Conservation (phyloP, 2,797 vertebrate species). For the Rhinella marina region DNA sequence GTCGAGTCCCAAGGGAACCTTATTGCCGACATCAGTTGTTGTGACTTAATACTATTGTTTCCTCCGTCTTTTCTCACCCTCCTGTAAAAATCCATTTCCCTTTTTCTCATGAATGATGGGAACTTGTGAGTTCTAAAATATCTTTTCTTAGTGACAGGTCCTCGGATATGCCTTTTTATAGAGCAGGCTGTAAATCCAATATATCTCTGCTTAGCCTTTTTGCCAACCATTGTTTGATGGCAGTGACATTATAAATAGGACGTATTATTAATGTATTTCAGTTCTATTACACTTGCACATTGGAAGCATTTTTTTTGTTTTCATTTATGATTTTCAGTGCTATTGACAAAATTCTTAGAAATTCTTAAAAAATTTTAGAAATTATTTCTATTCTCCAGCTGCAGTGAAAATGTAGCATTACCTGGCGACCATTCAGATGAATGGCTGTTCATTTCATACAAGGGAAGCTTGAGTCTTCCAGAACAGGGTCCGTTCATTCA, state of each 20-base stretch:
- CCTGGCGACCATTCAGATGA: too few species aligned
- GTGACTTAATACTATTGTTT: slow-evolving; percentile 79
- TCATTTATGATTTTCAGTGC: not conserved
- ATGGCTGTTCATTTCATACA: too few species aligned
- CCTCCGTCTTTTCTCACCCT: slow-evolving; percentile 73
- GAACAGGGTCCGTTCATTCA: too few species aligned
- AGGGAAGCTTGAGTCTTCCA: too few species aligned
- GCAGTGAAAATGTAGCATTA: too few species aligned
- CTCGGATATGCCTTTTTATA: not conserved
- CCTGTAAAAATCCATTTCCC: slow-evolving; percentile 73
- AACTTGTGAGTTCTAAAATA: slow-evolving; percentile 53
- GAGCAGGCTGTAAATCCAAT: not conserved
- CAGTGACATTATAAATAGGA: not conserved
- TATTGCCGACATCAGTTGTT: slow-evolving; percentile 61
- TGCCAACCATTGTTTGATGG: not conserved
- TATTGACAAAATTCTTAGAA: not conserved
- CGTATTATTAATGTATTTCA: not conserved
- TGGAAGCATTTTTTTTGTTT: not conserved
- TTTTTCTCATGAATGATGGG: slow-evolving; percentile 73
- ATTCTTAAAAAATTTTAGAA: too few species aligned
- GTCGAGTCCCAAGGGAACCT: slow-evolving; percentile 73
- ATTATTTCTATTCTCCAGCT: too few species aligned
- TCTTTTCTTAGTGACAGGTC: slow-evolving; percentile 43
- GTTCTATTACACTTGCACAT: not conserved
- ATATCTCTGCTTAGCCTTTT: not conserved